Base-by-base conservation (phyloP, 1,140 invertebrate species). In the Aleiodes sp. region DNA sequence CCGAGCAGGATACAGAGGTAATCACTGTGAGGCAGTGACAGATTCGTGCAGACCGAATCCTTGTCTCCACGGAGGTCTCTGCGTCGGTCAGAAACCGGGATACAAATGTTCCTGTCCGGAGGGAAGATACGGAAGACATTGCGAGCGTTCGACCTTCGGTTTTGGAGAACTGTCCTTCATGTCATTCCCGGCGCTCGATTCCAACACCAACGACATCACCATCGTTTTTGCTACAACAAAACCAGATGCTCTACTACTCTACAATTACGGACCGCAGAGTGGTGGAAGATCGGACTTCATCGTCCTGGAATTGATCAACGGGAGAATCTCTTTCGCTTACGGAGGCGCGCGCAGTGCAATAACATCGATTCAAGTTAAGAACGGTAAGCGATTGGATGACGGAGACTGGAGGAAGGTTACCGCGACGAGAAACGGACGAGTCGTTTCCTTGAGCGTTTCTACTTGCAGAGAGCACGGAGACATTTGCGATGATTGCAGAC, bases 381-480 rank as follows among this genome's bases (percentile, higher is more conserved):
- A 82, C 2, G 88, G 88, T 10, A 88, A 88, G 41, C 90, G 89
- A 70, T 87, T 98, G 1, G 90, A 94, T 0, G 93, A 97, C 82
- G 96, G 95, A 8, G 89, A 90, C 65, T 98, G 96, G 96, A 91
- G 96, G 76, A 95, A 96, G 80, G 90, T 98, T 4, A 96, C 94
- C 2, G 95, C 95, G 0, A 96, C 94, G 0, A 90, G 96, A 77
- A 96, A 96, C 80, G 93, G 94, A 43, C 87, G 94, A 68, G 93
- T 95, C 0, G 92, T 95, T 52, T 96, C 94, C 1, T 79, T 97
- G 14, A 95, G 93, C 74, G 90, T 97, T 2, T 90, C 92, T 2
- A 86, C 88, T 19, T 96, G 95, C 76, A 90, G 90, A 9, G 93
- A 96, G 71, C 92, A 94, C 82, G 95, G 95, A 0, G 94, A 96